Conservation (phyloP, 2,888 invertebrate genomes). For the Disparrhopalites patrizii region DNA sequence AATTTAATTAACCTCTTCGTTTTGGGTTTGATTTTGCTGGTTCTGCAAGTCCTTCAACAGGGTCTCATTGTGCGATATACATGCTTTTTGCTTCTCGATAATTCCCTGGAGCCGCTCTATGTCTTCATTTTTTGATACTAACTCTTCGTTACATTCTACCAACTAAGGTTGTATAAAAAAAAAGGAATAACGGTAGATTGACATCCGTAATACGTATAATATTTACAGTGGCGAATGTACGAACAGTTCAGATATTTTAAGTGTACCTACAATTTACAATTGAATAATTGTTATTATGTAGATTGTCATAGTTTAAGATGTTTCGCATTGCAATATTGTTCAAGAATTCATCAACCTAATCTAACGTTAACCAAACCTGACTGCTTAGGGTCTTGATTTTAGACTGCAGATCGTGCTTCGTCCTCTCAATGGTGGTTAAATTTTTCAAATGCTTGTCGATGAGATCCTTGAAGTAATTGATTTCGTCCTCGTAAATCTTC, state of each 20-base stretch:
- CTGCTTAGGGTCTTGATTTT: not conserved
- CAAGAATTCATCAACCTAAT: too few relatives aligned
- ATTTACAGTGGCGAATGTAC: too few relatives aligned
- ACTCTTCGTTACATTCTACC: not conserved
- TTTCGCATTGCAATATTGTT: too few relatives aligned
- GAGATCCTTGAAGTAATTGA: not conserved
- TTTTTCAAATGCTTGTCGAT: conserved; percentile 1
- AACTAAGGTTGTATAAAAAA: not conserved
- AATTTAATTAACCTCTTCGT: not conserved
- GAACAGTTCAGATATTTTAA: too few relatives aligned
- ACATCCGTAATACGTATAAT: too few relatives aligned
- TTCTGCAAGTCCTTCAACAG: not conserved
- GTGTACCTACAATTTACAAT: too few relatives aligned
- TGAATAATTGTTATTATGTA: too few relatives aligned
- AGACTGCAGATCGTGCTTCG: conserved; percentile 1
- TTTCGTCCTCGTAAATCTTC: not conserved
- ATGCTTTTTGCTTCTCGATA: not conserved
- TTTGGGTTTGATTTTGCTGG: not conserved
- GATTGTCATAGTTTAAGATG: too few relatives aligned
- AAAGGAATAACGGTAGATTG: too few relatives aligned
- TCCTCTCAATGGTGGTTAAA: not conserved
- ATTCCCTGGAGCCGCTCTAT: not conserved
- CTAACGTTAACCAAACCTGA: not conserved
- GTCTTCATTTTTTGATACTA: not conserved
- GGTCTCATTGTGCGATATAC: not conserved